phyloP scores from a whole-genome alignment of 2,113 vertebrate species.

The Carassius auratus region DNA sequence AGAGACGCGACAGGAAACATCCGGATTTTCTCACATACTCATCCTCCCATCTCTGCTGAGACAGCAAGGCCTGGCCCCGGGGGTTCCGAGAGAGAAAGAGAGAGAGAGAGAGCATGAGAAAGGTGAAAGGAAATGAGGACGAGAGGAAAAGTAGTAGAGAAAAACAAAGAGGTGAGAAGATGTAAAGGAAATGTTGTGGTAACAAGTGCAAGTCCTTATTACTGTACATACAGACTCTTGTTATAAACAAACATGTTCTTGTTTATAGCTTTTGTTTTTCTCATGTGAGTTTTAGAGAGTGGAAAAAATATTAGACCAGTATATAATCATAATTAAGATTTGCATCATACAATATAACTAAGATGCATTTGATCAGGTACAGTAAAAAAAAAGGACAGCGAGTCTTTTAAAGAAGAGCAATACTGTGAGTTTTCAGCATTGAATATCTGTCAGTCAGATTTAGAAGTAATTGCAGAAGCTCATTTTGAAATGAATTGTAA shows the following conservation, averaged over 20 bases:
- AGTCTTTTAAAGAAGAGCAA: neutral
- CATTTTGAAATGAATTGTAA: neutral
- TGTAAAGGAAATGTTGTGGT: slow-evolving; percentile 26
- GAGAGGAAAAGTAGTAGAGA: slow-evolving; percentile 25
- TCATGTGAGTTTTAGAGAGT: slow-evolving; percentile 50
- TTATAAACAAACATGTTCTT: neutral
- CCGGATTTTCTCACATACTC: slow-evolving; percentile 56
- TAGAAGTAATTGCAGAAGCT: neutral
- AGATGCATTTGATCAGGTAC: neutral
- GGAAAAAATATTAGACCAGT: slow-evolving; percentile 58
- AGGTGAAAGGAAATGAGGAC: slow-evolving; percentile 24
- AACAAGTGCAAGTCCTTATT: neutral
- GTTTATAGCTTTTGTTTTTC: neutral
- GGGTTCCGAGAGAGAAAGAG: slow-evolving; percentile 7
- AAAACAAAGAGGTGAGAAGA: slow-evolving; percentile 11
- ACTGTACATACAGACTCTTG: neutral
- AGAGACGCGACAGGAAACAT: slow-evolving; percentile 49
- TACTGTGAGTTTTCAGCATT: neutral
- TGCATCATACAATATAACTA: neutral
- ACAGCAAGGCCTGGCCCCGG: slow-evolving; percentile 60
- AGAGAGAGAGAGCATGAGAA: slow-evolving; percentile 5
- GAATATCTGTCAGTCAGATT: neutral
- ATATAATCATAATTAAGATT: neutral
- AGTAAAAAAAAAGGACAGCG: too few species aligned
- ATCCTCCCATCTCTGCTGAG: slow-evolving; percentile 71